Base-by-base conservation (phyloP, 2,888 invertebrate genomes). In the Argyra leucocephala region DNA sequence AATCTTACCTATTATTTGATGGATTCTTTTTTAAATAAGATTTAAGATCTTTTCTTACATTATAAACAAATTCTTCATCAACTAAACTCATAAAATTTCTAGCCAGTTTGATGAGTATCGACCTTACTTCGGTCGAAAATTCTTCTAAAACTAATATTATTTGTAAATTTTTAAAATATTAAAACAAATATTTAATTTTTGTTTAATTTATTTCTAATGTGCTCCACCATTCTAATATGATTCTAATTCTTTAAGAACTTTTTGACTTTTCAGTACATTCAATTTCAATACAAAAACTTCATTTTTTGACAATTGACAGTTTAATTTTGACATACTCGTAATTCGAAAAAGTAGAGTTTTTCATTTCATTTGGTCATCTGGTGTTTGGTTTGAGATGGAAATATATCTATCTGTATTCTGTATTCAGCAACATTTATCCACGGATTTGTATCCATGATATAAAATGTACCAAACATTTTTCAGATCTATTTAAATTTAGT, bases 31-130 rank as follows among this genome's bases (percentile, higher is more conserved):
- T 74, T 67, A 80, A 68, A 72, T 76, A 81, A 66, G 74, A 69
- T 66, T 76, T 74, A 69, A 81, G 76, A 72, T 81, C 81, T 69
- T 72, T 71, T 67, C 76, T 75, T 69, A 80, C 77, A 76, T 77
- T 78, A 66, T 79, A 73, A 62, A 79, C 74, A 72, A 80, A 81
- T 69, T 79, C 76, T 68, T 79, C 78, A 71, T 81, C 80, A 66
- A 73, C 71, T 68, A 76, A 70, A 70, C 76, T 80, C 69, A 79
- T 71, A 72, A 59, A 23, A 59, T 48, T 48, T 48, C 18, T n/a
- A 48, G 48, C 48, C 48, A 48, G 48, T 48, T 48, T 48, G 48
- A 48, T 48, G 48, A 48, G 18, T 18, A 18, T 48, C 48, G 48
- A 48, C 48, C 48, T 48, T 31, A 31, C 10, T 48, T n/a, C 18